Percentiles rank a stretch among this genome's conserved stretches.
Conservation (phyloP, 2,888 invertebrate genomes). For the Parnassius apollo region DNA sequence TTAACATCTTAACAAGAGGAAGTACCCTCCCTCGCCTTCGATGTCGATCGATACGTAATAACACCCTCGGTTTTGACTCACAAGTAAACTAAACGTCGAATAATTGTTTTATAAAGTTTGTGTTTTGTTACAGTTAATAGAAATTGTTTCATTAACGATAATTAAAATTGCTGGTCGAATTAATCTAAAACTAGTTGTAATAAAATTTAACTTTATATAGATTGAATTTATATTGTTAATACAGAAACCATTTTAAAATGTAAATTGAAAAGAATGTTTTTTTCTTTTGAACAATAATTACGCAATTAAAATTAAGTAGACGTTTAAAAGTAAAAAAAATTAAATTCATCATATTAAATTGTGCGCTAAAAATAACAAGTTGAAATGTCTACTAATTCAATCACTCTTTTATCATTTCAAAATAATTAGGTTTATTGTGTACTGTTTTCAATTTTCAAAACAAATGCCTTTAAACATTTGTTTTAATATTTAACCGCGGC, state of each 20-base stretch:
- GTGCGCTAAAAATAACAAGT: no score
- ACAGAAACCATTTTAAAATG: no score
- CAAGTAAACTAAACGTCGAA: conserved; percentile 25
- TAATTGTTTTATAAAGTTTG: conserved; percentile 28
- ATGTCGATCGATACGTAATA: conserved; percentile 46
- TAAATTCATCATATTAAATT: no score
- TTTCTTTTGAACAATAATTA: not conserved
- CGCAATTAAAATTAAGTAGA: no score
- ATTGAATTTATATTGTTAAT: not conserved
- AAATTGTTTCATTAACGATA: conserved; percentile 19
- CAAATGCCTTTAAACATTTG: no score
- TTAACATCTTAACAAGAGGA: conserved; percentile 65
- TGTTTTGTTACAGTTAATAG: conserved; percentile 21
- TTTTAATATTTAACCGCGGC: no score
- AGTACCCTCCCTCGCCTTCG: conserved; percentile 40
- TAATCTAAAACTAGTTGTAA: conserved; percentile 13
- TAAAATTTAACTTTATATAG: conserved; percentile 15
- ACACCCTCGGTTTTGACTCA: conserved; percentile 37
- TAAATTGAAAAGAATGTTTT: not conserved
- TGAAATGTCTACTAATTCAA: no score
- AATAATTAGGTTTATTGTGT: no score
- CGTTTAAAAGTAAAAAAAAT: no score
- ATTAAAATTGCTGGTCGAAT: conserved; percentile 9
- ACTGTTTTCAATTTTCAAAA: no score
- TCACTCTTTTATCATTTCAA: no score